These are phyloP conservation scores for Alviniconcha marisindica DNA, from an alignment of 1,140 invertebrate species.

Conservation along the genomic window DNA sequence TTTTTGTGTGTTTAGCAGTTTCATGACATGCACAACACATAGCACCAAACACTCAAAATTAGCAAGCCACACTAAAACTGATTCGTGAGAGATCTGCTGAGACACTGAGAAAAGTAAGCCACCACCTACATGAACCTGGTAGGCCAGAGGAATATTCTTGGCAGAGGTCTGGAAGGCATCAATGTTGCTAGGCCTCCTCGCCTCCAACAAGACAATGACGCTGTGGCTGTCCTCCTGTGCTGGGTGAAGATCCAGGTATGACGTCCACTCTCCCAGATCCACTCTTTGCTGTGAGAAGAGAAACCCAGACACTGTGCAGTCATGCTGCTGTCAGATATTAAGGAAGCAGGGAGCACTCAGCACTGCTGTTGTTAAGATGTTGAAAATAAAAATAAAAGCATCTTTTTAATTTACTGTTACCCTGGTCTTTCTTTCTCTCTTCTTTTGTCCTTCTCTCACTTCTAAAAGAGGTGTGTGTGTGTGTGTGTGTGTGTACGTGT, in stretches of 20 bases:
- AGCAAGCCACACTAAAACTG: not conserved
- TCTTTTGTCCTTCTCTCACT: too few species aligned
- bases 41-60: not conserved
- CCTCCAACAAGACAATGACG: slow-evolving; percentile 15
- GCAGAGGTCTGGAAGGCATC: not conserved
- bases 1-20: too few species aligned
- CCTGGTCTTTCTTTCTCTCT: too few species aligned
- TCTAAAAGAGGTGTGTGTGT: too few species aligned
- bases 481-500: too few species aligned
- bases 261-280: slow-evolving; percentile 21
- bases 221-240: not conserved
- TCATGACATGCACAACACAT: not conserved
- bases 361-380: too few species aligned
- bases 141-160: not conserved
- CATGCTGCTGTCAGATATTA: too few species aligned
- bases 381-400: too few species aligned
- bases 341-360: too few species aligned
- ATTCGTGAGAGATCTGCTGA: not conserved
- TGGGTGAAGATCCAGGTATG: slow-evolving; percentile 22
- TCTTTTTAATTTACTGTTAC: too few species aligned
- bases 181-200: not conserved
- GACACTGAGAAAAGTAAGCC: not conserved
- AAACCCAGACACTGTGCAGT: too few species aligned
- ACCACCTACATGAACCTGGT: slow-evolving; percentile 20
- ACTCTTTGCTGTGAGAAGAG: slow-evolving; percentile 12